Percentiles rank a stretch among this genome's conserved stretches.
Evolutionary conservation across 2,113 vertebrate genomes (phyloP).

Genomic region (Tympanuchus pallidicinctus): DNA sequence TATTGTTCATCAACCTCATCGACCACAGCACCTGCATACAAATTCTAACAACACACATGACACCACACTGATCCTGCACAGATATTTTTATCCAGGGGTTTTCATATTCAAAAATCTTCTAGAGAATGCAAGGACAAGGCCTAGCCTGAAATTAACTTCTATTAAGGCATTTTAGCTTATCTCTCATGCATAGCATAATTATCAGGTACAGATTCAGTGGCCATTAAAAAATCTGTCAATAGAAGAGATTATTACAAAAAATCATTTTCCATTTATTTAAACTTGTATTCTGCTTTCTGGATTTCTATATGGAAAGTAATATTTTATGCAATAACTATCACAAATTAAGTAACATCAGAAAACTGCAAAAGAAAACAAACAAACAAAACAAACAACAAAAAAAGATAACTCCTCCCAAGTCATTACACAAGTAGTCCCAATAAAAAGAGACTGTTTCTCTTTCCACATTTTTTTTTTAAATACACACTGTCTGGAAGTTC

Average conservation of each 20-base stretch:
- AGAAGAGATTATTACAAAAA: neutral
- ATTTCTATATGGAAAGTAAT: neutral
- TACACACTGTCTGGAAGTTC: neutral
- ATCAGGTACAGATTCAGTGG: neutral
- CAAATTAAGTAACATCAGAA: neutral
- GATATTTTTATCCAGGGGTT: neutral
- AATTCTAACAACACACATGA: fast-evolving
- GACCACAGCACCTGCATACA: neutral
- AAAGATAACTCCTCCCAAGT: neutral
- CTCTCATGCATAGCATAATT: neutral
- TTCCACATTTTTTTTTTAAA: neutral
- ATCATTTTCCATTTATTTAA: neutral
- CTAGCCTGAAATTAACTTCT: neutral
- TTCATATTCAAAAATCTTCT: neutral
- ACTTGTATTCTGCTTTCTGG: neutral
- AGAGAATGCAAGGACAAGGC: neutral
- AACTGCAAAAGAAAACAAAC: neutral
- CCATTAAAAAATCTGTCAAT: neutral
- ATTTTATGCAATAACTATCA: neutral
- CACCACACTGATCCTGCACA: neutral
- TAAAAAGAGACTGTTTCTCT: neutral
- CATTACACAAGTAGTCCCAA: neutral
- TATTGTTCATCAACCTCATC: neutral
- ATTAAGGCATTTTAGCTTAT: neutral
- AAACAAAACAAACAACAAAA: neutral